A percentile compares a stretch with the other conserved stretches of the same genome.
Evolutionary conservation across 2,113 vertebrate genomes (phyloP).

Genomic region (Myanophis thanlyinensis): DNA sequence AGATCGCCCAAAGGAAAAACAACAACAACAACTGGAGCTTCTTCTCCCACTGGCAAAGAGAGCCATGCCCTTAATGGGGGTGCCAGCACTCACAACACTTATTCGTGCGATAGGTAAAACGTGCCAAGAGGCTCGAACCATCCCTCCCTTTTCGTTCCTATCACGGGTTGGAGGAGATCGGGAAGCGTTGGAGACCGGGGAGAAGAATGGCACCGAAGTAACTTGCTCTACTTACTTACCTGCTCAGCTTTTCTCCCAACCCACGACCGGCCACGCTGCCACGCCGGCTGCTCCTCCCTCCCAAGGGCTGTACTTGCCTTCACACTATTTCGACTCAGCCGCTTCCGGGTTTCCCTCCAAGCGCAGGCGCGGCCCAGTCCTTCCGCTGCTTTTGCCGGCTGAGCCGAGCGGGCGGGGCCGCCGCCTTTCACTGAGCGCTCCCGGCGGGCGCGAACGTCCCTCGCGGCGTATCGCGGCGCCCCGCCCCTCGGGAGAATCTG

Average conservation of each 20-base stretch:
- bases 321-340: background rate
- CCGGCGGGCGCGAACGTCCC: background rate
- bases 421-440: background rate
- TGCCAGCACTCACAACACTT: background rate
- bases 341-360: conserved; percentile 1
- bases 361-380: background rate
- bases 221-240: background rate
- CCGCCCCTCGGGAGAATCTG: no score
- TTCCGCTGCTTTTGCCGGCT: background rate
- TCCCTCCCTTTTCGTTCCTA: background rate
- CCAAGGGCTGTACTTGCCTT: background rate
- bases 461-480: background rate
- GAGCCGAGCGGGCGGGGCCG: background rate
- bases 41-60: background rate
- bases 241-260: background rate
- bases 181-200: background rate
- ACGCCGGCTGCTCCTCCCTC: background rate
- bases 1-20: background rate
- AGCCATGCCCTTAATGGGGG: background rate
- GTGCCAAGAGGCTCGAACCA: background rate
- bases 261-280: background rate
- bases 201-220: background rate
- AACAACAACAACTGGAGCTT: background rate
- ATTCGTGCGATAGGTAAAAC: background rate
- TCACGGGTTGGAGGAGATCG: background rate